Conservation (phyloP, 1,140 invertebrate species). For the Zaprionus gabonicus region DNA sequence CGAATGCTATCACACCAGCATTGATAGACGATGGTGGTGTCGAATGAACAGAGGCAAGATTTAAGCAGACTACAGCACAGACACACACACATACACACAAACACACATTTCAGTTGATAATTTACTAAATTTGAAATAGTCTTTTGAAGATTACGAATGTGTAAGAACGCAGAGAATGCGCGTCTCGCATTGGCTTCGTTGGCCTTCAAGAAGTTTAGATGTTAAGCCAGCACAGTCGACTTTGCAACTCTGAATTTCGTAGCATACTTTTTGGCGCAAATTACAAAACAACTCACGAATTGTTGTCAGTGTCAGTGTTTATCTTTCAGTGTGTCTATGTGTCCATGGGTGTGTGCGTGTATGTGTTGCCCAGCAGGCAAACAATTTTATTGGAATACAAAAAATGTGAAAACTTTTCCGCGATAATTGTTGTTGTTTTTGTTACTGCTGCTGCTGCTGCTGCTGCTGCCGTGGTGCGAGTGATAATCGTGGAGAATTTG, state of each 20-base stretch:
- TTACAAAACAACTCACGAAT: background rate
- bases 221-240: background rate
- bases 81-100: background rate
- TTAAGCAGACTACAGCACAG: background rate
- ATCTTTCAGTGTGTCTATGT: too few species aligned
- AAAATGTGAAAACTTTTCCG: conserved; percentile 29
- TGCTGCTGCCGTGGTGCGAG: conserved; percentile 10
- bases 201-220: background rate
- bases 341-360: background rate
- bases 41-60: conserved; percentile 8
- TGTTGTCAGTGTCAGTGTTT: background rate
- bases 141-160: conserved; percentile 4
- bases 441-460: background rate
- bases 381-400: conserved; percentile 13
- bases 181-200: too few species aligned
- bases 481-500: conserved; percentile 24
- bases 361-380: background rate
- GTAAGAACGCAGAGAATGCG: too few species aligned
- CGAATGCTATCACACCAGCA: conserved; percentile 4
- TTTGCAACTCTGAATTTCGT: conserved; percentile 5
- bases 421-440: conserved; percentile 23
- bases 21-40: conserved; percentile 37
- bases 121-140: conserved; percentile 27
- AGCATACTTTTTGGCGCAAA: conserved; percentile 19
- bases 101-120: background rate